These are phyloP conservation scores for Piezodorus guildinii DNA, from an alignment of 1,140 invertebrate genomes.

Conservation along the genomic window DNA sequence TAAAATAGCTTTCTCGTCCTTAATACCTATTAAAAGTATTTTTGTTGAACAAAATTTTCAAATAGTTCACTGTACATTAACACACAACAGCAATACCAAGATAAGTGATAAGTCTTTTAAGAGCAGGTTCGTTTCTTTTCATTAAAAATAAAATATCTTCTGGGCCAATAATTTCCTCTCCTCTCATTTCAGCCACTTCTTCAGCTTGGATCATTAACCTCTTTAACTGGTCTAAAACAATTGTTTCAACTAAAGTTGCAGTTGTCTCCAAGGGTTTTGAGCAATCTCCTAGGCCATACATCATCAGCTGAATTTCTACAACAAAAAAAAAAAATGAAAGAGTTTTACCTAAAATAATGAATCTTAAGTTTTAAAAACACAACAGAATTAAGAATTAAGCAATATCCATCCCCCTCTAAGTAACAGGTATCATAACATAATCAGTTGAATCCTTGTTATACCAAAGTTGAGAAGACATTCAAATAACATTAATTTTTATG, in stretches of 20 bases:
- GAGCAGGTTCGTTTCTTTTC: constrained; percentile 48
- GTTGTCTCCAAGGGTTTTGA: constrained; percentile 49
- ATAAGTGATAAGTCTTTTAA: constrained; percentile 43
- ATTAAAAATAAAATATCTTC: constrained; percentile 55
- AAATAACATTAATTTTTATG: too few relatives aligned
- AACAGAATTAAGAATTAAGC: too few relatives aligned
- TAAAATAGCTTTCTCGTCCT: constrained; percentile 11
- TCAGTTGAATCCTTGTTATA: too few relatives aligned
- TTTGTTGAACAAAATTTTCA: constrained; percentile 39
- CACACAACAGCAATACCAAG: constrained; percentile 37
- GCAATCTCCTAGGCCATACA: constrained; percentile 62
- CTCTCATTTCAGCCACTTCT: constrained; percentile 39
- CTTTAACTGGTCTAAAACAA: constrained; percentile 49
- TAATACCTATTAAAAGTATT: constrained; percentile 1
- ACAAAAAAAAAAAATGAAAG: constrained; percentile 15
- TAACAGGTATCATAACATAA: too few relatives aligned
- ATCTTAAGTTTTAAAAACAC: too few relatives aligned
- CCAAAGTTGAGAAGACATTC: too few relatives aligned
- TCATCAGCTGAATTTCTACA: constrained; percentile 52
- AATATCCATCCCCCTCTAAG: too few relatives aligned
- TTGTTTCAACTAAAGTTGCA: constrained; percentile 51
- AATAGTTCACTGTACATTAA: neutral
- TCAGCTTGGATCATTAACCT: constrained; percentile 43
- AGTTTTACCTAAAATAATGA: too few relatives aligned
- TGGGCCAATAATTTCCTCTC: constrained; percentile 37